These are phyloP conservation scores for Labeo calbasu DNA, from an alignment of 2,797 vertebrate species.

Conservation along the genomic window DNA sequence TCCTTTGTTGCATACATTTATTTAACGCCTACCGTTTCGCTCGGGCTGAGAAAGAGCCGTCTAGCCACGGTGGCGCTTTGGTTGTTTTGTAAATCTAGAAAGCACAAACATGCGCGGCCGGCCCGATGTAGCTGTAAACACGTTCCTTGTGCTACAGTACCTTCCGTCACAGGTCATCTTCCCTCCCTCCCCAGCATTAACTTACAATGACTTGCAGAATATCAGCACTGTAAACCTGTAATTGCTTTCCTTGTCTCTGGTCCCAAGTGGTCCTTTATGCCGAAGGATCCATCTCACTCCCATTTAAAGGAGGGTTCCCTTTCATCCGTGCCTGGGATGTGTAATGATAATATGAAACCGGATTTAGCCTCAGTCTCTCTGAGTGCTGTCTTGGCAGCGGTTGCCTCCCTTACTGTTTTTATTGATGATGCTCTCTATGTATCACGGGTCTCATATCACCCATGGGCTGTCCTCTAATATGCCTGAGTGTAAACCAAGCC, in stretches of 20 bases:
- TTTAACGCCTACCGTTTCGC: constrained; percentile 75
- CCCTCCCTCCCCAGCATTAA: constrained; percentile 17
- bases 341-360: constrained; percentile 62
- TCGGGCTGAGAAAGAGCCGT: constrained; percentile 17
- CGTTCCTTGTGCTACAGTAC: not conserved
- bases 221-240: constrained; percentile 55
- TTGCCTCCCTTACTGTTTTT: constrained; percentile 47
- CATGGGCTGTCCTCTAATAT: constrained; percentile 52
- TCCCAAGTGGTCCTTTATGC: constrained; percentile 58
- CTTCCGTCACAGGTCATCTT: constrained; percentile 10
- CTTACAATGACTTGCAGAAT: constrained; percentile 62
- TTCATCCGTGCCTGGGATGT: constrained; percentile 56
- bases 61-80: constrained; percentile 18
- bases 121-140: constrained; percentile 9
- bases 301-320: constrained; percentile 63
- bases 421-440: constrained; percentile 53
- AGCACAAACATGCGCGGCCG: not conserved
- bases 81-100: constrained; percentile 43
- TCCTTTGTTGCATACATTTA: constrained; percentile 81
- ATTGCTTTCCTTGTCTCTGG: constrained; percentile 59
- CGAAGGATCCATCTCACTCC: constrained; percentile 61
- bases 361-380: constrained; percentile 56
- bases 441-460: constrained; percentile 51
- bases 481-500: constrained; percentile 58
- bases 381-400: constrained; percentile 57